Evolutionary conservation across 2,797 vertebrate genomes (phyloP), one percentile per base, ranked within the genome.

Genomic region (Fundulus diaphanus): DNA sequence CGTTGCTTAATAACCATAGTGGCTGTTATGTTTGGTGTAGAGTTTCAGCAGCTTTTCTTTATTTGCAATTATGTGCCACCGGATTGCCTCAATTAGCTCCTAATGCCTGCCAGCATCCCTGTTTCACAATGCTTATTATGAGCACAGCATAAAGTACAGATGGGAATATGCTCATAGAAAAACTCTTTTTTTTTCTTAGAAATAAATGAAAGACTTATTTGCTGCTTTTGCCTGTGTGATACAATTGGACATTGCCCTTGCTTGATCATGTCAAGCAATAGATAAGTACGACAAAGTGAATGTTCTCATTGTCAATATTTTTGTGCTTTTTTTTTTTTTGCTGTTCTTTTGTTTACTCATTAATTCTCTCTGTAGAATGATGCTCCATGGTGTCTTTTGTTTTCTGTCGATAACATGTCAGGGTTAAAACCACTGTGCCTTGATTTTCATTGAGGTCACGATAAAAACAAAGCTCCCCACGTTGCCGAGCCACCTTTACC

Each of bases 1-100:
- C 83, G 44, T 44, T 22, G 81, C 71, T 84, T 81, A 78, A 87
- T 92, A 80, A 88, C 87, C 86, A 90, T 90, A 85, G 86, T 31
- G 74, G 81, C 82, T 79, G 79, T 78, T 85, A 73, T 85, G 84
- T 88, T 86, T 85, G 79, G 51, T 80, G 11, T 72, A 78, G 68
- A 24, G 15, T 83, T 85, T 85, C 78, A 69, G 71, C 72, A 79
- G 79, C 66, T 82, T 84, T 79, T 77, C 72, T 89, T 85, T 72
- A 82, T 87, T 87, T 87, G 80, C 71, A 82, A 83, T 89, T 91
- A 83, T 72, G 85, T 24, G 61, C 72, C 79, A 63, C 44, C 82
- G 82, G 75, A 87, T 88, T 82, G 83, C 72, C 77, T 87, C 74
- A 83, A 63, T 84, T 80, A 86, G 76, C 77, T 77, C 70, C 70